phyloP scores from a whole-genome alignment of 2,888 invertebrate species.

The Trichogramma evanescens region DNA sequence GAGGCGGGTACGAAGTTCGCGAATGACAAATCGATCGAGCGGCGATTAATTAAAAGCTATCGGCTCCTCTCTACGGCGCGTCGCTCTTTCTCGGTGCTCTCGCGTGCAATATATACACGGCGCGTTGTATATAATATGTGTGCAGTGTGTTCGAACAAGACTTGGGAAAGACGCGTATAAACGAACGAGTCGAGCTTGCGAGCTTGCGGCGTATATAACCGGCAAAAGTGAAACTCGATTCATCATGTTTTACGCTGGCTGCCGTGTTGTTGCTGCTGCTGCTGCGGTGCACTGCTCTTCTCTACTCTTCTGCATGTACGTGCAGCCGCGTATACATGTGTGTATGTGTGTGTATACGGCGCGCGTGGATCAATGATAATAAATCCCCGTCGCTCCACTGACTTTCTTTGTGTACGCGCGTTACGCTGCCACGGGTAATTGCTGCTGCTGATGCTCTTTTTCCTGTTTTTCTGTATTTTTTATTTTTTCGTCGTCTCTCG shows the following conservation, averaged over 20 bases:
- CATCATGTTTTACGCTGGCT: slow-evolving; percentile 37
- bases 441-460: not conserved
- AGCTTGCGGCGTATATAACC: not conserved
- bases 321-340: too few relatives aligned
- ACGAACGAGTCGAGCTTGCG: slow-evolving; percentile 19
- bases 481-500: slow-evolving; percentile 27
- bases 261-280: too few relatives aligned
- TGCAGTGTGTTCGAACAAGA: not conserved
- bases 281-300: too few relatives aligned
- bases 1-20: not conserved
- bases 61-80: slow-evolving; percentile 4
- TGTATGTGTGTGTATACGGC: slow-evolving; percentile 4
- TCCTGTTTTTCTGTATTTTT: slow-evolving; percentile 15
- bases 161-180: slow-evolving; percentile 21
- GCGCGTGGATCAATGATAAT: slow-evolving; percentile 37
- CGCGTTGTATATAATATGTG: too few relatives aligned
- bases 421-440: slow-evolving; percentile 2
- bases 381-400: slow-evolving; percentile 34
- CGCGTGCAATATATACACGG: too few relatives aligned
- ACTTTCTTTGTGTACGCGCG: slow-evolving; percentile 7
- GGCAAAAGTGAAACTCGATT: slow-evolving; percentile 31
- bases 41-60: slow-evolving; percentile 40
- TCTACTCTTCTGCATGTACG: too few relatives aligned
- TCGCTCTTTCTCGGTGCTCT: too few relatives aligned
- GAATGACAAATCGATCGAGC: slow-evolving; percentile 37